Evolutionary conservation across 2,797 vertebrate genomes (phyloP), one percentile per base, ranked within the genome.

Genomic region (Sebastes melanostomus): DNA sequence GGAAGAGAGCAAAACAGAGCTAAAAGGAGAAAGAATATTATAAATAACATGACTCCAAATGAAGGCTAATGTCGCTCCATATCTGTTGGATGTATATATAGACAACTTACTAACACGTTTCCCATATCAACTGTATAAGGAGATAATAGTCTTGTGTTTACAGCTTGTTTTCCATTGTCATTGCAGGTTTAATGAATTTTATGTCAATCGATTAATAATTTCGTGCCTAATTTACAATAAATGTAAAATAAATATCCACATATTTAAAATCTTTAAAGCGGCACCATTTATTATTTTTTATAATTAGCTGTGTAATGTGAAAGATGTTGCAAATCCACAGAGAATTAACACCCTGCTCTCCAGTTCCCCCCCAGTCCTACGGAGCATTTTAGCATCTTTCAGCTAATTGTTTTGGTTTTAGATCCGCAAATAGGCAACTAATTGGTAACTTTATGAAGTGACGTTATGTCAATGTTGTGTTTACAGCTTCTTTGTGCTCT

Each of bases 11-110:
- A 3, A 10, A 65, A 9, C 1, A 7, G 22, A 25, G 22, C 22
- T 38, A 25, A 36, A 38, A 63, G 32, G 18, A 22, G 20, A 54
- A 0, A 20, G 0, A 50, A 50, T 50, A 20, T 50, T 50, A 0
- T 10, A 54, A 0, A 22, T 54, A 54, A 11, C 52, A 0, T 11
- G n/a, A 22, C 52, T 54, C n/a, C 46, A 50, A 50, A 50, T 50
- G 46, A 50, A 50, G 18, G 46, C 46, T 50, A 20, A 50, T 50
- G 46, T 50, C 18, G 4, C 18, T 50, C 18, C 46, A 20, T 20
- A 50, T 20, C 18, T 50, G 46, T 20, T 50, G 18, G 18, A 20
- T 50, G 46, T 50, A 0, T 50, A 50, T 1, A 50, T 20, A 50
- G 16, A 50, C 18, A 50, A 50, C 18, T 50, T 50, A 8, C 1